These are phyloP conservation scores for Acanthurus lineatus DNA, from an alignment of 2,797 vertebrate species.

Conservation along the genomic window DNA sequence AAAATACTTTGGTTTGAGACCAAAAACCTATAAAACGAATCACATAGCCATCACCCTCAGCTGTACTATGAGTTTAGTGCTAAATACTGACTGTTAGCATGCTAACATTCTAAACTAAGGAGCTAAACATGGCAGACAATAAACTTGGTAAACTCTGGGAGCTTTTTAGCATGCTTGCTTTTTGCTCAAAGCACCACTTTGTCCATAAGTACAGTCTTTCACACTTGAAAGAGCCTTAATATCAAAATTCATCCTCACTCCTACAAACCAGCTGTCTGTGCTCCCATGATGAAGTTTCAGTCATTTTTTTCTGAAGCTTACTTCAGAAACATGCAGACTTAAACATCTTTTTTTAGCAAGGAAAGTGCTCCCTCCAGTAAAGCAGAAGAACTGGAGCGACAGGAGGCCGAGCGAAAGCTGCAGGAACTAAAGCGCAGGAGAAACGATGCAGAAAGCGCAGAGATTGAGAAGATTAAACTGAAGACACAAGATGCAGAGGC, in stretches of 20 bases:
- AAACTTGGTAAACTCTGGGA: too few species aligned
- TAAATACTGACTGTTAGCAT: background rate
- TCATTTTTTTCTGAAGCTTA: background rate
- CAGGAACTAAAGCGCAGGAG: slow-evolving; percentile 90
- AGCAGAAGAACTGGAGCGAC: slow-evolving; percentile 76
- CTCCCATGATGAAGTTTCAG: background rate
- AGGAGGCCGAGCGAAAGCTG: slow-evolving; percentile 89
- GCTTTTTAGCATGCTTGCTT: too few species aligned
- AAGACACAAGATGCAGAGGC: slow-evolving; percentile 92
- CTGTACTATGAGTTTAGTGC: background rate
- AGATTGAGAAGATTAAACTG: slow-evolving; percentile 93
- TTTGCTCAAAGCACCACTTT: too few species aligned
- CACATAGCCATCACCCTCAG: background rate
- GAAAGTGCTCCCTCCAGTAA: slow-evolving; percentile 63
- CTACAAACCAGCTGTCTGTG: background rate
- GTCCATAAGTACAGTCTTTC: too few species aligned
- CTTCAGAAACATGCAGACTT: background rate
- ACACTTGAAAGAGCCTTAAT: too few species aligned
- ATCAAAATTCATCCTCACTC: background rate
- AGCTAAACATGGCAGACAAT: too few species aligned
- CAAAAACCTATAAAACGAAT: background rate
- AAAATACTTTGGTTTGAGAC: background rate
- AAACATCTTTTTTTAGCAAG: slow-evolving; percentile 49
- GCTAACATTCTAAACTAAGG: background rate
- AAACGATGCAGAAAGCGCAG: slow-evolving; percentile 89